Base-by-base conservation (phyloP, 2,797 vertebrate genomes). In the Avahi laniger region DNA sequence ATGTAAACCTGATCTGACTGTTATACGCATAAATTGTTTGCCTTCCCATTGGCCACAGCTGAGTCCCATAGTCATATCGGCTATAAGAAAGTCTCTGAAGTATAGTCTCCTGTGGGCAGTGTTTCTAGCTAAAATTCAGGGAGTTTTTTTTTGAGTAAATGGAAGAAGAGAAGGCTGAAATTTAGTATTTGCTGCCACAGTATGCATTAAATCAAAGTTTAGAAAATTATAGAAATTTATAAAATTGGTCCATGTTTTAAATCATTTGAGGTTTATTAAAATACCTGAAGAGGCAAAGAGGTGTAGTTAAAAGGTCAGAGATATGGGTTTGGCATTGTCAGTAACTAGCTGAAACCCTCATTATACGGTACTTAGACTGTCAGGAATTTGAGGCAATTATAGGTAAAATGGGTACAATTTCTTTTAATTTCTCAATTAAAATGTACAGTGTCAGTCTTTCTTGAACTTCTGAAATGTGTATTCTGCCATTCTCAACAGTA, bases 251-350 rank as follows among this genome's bases (percentile, higher is more conserved):
- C 22, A 84, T 22, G 52, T 84, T 92, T 94, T 46, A 65, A 91
- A 35, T 52, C 18, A 73, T 63, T 82, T 59, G 63, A 57, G 26
- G 84, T 89, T 82, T 93, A 52, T 86, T 92, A 95, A 96, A 95
- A 70, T 89, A 65, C 18, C 86, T 78, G 30, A 82, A 89, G 69
- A 33, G 22, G 20, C 63, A 70, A 48, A 82, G 20, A 80, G 9
- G n/a, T 91, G 1, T 83, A 50, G 30, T 72, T 94, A 38, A 63
- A 93, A 91, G n/a, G 43, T 80, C 75, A 70, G 67, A 94, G 48
- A 82, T 26, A 50, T 50, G 28, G 24, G 38, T 72, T 91, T 57
- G 41, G 7, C 46, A 7, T 57, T 69, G 17, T 73, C 22, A 13
- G 26, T 95, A 72, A 88, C 35, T 85, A 54, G 17, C 15, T 43